A percentile compares a stretch with the other conserved stretches of the same genome.
phyloP scores from a whole-genome alignment of 2,888 invertebrate genomes.

The Leptopilina myrica region DNA sequence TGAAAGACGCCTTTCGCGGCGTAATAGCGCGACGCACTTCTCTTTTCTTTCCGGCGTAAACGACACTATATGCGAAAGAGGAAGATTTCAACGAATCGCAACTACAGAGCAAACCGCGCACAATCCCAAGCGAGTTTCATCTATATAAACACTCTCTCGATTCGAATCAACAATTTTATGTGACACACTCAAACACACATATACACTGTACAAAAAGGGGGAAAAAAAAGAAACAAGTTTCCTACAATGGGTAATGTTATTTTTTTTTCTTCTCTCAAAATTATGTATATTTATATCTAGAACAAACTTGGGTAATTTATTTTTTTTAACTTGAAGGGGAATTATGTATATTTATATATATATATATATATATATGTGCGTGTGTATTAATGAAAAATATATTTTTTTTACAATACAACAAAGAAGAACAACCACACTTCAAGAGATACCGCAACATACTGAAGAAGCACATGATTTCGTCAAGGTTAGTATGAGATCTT shows the following conservation, averaged over 20 bases:
- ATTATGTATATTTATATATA: no score
- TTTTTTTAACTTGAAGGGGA: conserved; percentile 5
- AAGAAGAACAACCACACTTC: conserved; percentile 56
- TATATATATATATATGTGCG: no score
- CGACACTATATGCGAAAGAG: conserved; percentile 15
- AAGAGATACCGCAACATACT: conserved; percentile 67
- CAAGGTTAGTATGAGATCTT: conserved; percentile 40
- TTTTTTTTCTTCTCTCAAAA: no score
- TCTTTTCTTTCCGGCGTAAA: conserved; percentile 31
- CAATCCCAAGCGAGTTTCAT: conserved; percentile 30
- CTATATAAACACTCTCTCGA: not conserved
- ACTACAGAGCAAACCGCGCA: conserved; percentile 16
- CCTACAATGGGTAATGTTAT: no score
- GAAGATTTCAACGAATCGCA: conserved; percentile 27
- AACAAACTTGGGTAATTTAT: not conserved
- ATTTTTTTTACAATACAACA: not conserved
- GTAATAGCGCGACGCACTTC: conserved; percentile 52
- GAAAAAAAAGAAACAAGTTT: no score
- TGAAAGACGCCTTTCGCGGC: conserved; percentile 53
- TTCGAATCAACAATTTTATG: no score
- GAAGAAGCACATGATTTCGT: conserved; percentile 67
- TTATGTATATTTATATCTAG: no score
- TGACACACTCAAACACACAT: no score
- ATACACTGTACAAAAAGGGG: no score
- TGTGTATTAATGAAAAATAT: not conserved